A percentile compares a stretch with the other conserved stretches of the same genome.
Conservation (phyloP, 2,113 vertebrate species). For the Cebus imitator region DNA sequence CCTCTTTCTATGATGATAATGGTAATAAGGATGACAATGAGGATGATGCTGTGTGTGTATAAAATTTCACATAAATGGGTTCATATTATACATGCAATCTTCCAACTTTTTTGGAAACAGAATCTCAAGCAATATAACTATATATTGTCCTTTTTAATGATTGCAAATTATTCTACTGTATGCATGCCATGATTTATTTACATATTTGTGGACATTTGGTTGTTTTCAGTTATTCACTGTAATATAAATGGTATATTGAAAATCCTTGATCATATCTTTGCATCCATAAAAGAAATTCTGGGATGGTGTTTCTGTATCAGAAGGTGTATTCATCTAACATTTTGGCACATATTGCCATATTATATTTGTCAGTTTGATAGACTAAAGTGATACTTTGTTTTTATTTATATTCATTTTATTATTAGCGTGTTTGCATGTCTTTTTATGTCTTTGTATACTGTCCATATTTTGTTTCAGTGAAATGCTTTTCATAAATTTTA, state of each 20-base stretch:
- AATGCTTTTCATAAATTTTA: not conserved
- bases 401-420: not conserved
- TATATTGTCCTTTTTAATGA: not conserved
- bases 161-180: not conserved
- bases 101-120: not conserved
- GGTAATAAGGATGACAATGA: not conserved
- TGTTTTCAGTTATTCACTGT: not conserved
- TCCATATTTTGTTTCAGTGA: not conserved
- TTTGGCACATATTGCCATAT: not conserved
- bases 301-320: not conserved
- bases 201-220: not conserved
- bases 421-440: not conserved
- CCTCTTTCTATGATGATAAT: not conserved
- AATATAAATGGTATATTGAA: not conserved
- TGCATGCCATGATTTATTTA: not conserved
- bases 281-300: not conserved
- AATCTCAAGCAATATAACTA: not conserved
- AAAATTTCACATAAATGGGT: not conserved
- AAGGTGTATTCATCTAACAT: not conserved
- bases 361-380: not conserved
- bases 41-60: not conserved
- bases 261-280: not conserved
- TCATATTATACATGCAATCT: not conserved
- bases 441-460: not conserved
- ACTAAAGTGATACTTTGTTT: not conserved